Base-by-base conservation (phyloP, 2,113 vertebrate genomes). In the Chaetorhynchus papuensis region DNA sequence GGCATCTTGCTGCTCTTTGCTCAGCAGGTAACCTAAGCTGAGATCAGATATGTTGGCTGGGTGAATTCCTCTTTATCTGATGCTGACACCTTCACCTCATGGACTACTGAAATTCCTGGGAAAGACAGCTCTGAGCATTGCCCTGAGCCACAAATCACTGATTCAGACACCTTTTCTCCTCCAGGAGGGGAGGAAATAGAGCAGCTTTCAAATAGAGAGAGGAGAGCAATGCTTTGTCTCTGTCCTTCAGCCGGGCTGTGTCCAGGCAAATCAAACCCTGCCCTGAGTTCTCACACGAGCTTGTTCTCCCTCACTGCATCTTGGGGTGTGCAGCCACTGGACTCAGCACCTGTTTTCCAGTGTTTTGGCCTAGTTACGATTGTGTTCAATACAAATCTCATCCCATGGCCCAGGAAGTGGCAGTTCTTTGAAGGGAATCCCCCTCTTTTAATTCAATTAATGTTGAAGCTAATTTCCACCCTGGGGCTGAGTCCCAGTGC, bases 41-140 rank as follows among this genome's bases (percentile, higher is more conserved):
- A 93, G 83, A 96, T 95, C 81, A 89, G 78, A 85, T 82, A 89
- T 3, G 19, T 27, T 31, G 26, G 28, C 70, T 91, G 86, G 63
- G 94, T 85, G 93, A 96, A 93, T 96, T 95, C 80, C 60, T 59
- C 52, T 85, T 93, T 97, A 96, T 97, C 96, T 97, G 79, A 96
- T 97, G 90, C 82, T 98, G 87, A 96, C 92, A 90, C 93, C 93
- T 71, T 95, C 92, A 75, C 76, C 96, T 91, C 88, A 30, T 45
- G 81, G 93, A 63, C 92, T 93, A 75, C 96, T 86, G 92, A 75
- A 91, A n/a, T 96, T 89, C 86, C 93, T 90, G 74, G 80, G 90
- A 96, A 95, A 90, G 91, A 87, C 90, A 96, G 44, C 81, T 87
- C 95, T 86, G 91, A 77, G 65, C 78, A 42, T 60, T 85, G 89